phyloP scores from a whole-genome alignment of 2,888 invertebrate genomes.

The Mycogona germanica region DNA sequence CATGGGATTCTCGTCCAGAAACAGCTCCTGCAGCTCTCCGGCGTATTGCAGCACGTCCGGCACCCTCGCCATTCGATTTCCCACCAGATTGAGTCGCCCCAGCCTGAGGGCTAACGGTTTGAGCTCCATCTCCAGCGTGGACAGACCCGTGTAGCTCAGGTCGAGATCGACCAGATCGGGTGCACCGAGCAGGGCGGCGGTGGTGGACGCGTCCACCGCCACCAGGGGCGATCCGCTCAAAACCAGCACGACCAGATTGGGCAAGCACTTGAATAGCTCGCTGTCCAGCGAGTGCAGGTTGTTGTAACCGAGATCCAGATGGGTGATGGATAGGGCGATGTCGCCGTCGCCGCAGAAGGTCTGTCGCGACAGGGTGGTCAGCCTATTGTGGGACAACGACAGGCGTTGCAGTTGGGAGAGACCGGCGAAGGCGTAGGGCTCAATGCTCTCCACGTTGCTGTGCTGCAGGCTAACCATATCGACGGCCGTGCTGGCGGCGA shows the following conservation, averaged over 20 bases:
- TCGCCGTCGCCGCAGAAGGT: not conserved
- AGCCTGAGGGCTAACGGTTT: slow-evolving; percentile 1
- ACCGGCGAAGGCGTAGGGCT: slow-evolving; percentile 2
- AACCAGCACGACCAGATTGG: slow-evolving; percentile 4
- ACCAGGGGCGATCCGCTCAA: not conserved
- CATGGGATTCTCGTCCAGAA: slow-evolving; percentile 10
- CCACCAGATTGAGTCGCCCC: not conserved
- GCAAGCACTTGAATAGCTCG: slow-evolving; percentile 4
- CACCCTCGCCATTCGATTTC: slow-evolving; percentile 8
- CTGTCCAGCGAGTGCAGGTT: not conserved
- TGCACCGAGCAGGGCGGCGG: slow-evolving; percentile 2
- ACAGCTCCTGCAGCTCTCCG: not conserved
- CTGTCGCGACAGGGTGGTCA: not conserved
- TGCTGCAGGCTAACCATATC: not conserved
- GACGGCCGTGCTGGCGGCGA: not conserved
- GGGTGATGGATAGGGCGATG: not conserved
- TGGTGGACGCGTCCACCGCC: slow-evolving; percentile 6
- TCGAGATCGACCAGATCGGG: not conserved
- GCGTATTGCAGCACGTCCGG: slow-evolving; percentile 8
- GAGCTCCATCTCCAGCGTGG: not conserved
- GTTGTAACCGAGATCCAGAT: slow-evolving; percentile 14
- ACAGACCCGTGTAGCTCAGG: slow-evolving; percentile 3
- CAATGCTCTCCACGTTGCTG: slow-evolving; percentile 1
- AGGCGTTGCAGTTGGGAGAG: slow-evolving; percentile 4
- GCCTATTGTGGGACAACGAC: slow-evolving; percentile 1